Base-by-base conservation (phyloP, 2,888 invertebrate species). In the Hypena proboscidalis region DNA sequence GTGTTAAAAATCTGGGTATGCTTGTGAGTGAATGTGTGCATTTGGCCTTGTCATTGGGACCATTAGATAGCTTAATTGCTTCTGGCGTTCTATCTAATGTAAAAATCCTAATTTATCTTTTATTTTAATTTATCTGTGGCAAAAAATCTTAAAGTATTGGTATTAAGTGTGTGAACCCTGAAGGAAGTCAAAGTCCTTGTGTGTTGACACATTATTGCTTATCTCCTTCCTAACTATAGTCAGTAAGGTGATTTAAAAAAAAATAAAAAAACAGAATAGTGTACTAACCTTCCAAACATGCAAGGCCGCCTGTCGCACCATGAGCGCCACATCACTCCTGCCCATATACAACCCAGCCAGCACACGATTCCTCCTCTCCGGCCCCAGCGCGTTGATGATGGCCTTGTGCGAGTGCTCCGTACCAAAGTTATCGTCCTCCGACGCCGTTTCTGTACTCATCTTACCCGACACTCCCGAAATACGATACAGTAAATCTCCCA, bases 401-500 rank as follows among this genome's bases (percentile, higher is more conserved):
- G 98, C 97, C 78, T 94, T 92, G 74, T 98, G 98, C 0, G 98
- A 98, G 77, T 97, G 97, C 78, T 98, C 98, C 0, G 99, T 99
- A 47, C 99, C 99, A 83, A 99, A 99, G 85, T 99, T 99, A 78
- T 99, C 99, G 80, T 99, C 99, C 81, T 99, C 99, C 58, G 96
- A 97, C 0, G 98, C 98, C 0, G 98, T 98, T 86, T 99, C 98
- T 0, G 99, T 99, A 20, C 98, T 98, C 98, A 99, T 99, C 91
- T 99, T 99, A 37, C 99, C 99, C 15, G 98, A 96, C 0, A 99
- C 99, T 33, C 98, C 99, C 1, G 99, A 98, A 58, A 99, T 97
- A 49, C 98, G 95, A 85, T 99, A 99, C 13, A 99, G 89, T 32
- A 99, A 91, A 82, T 99, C 99, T 7, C 99, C 99, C 20, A 99